Evolutionary conservation across 2,888 invertebrate species (phyloP).

Genomic region (Cotesia congregata): DNA sequence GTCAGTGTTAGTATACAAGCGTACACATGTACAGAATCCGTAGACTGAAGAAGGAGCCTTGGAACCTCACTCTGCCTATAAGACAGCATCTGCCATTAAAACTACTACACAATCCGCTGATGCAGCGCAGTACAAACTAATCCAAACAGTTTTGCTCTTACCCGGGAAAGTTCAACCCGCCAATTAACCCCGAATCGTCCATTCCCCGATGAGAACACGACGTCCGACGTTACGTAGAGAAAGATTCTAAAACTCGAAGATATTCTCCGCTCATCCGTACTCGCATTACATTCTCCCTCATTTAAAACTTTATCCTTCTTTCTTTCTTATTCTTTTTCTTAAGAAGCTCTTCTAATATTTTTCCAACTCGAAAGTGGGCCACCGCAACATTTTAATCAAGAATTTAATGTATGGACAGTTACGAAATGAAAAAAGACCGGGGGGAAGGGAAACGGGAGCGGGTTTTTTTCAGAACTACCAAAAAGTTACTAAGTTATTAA

Average conservation of each 20-base stretch:
- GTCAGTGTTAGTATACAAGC: not conserved
- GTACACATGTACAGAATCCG: not conserved
- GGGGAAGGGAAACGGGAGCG: no score
- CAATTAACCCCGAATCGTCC: conserved; percentile 46
- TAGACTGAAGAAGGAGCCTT: no score
- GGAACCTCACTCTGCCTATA: not conserved
- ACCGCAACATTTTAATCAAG: no score
- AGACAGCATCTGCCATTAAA: not conserved
- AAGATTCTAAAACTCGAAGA: conserved; percentile 26
- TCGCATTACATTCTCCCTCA: not conserved
- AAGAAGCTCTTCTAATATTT: not conserved
- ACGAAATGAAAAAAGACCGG: no score
- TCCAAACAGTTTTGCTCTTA: conserved; percentile 50
- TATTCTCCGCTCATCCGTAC: conserved; percentile 9
- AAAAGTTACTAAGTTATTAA: no score
- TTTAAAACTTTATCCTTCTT: not conserved
- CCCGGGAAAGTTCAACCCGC: conserved; percentile 49
- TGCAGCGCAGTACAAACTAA: conserved; percentile 45
- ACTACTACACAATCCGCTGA: not conserved
- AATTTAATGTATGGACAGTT: no score
- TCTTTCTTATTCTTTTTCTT: not conserved
- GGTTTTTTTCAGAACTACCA: no score
- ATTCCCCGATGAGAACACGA: conserved; percentile 42
- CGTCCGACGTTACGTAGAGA: conserved; percentile 45
- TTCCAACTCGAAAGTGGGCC: not conserved